Evolutionary conservation across 2,888 invertebrate genomes (phyloP).

Genomic region (Heliconius ismenius): DNA sequence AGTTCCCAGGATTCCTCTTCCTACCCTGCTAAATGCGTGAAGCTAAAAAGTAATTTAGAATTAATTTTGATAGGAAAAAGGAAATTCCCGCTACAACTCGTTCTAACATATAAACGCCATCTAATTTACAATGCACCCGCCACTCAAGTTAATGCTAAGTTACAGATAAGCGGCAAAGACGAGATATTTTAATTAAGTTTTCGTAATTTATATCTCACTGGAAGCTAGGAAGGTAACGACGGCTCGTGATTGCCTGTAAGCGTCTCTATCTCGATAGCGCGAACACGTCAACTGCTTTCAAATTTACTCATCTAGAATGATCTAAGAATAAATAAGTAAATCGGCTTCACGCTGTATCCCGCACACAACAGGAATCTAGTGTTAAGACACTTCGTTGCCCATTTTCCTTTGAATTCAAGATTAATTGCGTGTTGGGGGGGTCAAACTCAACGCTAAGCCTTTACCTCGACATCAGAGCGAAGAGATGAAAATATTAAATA

Average conservation of each 20-base stretch:
- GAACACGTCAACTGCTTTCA: conserved; percentile 28
- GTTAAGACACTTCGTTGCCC: too few species aligned
- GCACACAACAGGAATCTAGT: too few species aligned
- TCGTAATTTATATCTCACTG: conserved; percentile 80
- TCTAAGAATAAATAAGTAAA: neutral
- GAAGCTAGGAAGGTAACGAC: conserved; percentile 62
- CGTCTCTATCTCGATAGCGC: conserved; percentile 59
- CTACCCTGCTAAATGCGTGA: too few species aligned
- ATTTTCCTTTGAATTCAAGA: too few species aligned
- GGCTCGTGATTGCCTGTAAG: conserved; percentile 68
- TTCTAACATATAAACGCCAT: neutral
- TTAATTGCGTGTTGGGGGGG: too few species aligned
- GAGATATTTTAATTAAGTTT: conserved; percentile 73
- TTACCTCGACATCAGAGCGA: too few species aligned
- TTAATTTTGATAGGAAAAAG: neutral
- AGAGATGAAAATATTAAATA: too few species aligned
- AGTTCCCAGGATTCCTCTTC: too few species aligned
- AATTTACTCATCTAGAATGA: conserved; percentile 16
- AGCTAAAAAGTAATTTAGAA: neutral
- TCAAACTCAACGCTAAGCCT: too few species aligned
- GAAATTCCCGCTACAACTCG: neutral
- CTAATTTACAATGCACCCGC: conserved; percentile 5
- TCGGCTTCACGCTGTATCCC: neutral
- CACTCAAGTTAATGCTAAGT: conserved; percentile 11
- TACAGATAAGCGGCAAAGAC: conserved; percentile 59